phyloP scores from a whole-genome alignment of 2,888 invertebrate species.

The Cerastis rubricosa region DNA sequence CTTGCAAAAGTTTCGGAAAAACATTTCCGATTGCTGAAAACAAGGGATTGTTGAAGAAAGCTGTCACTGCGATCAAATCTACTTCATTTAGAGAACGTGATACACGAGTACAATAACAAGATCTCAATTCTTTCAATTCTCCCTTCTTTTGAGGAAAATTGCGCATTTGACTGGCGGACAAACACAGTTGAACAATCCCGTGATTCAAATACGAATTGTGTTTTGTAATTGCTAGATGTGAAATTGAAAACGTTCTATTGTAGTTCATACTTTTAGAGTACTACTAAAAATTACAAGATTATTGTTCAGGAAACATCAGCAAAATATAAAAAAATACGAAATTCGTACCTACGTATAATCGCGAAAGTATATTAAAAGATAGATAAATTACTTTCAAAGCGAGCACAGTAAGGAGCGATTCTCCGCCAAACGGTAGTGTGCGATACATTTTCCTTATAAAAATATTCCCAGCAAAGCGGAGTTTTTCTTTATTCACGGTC shows the following conservation, averaged over 20 bases:
- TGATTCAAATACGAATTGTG: conserved; percentile 44
- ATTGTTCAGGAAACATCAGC: conserved; percentile 21
- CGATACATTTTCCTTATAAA: conserved; percentile 81
- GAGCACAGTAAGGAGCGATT: conserved; percentile 77
- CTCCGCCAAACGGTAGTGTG: conserved; percentile 72
- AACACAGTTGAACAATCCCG: conserved; percentile 12
- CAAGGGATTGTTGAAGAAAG: conserved; percentile 51
- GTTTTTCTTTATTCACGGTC: conserved; percentile 82
- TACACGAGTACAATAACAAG: conserved; percentile 51
- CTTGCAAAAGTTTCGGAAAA: conserved; percentile 31
- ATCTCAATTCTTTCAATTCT: conserved; percentile 38
- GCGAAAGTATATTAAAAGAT: conserved; percentile 72
- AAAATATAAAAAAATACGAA: conserved; percentile 55
- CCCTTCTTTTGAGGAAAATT: conserved; percentile 39
- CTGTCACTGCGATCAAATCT: conserved; percentile 47
- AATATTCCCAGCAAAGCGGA: conserved; percentile 79
- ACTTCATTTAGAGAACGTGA: conserved; percentile 59
- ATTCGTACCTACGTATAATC: conserved; percentile 54
- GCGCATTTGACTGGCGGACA: conserved; percentile 21
- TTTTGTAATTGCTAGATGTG: neutral
- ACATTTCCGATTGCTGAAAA: conserved; percentile 32
- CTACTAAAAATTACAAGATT: neutral
- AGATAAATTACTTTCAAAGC: conserved; percentile 71
- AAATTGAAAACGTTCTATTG: neutral
- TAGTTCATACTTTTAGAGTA: neutral